Percentiles rank a stretch among this genome's conserved stretches.
phyloP scores from a whole-genome alignment of 2,797 vertebrate genomes.

The Gymnopithys bicolor region DNA sequence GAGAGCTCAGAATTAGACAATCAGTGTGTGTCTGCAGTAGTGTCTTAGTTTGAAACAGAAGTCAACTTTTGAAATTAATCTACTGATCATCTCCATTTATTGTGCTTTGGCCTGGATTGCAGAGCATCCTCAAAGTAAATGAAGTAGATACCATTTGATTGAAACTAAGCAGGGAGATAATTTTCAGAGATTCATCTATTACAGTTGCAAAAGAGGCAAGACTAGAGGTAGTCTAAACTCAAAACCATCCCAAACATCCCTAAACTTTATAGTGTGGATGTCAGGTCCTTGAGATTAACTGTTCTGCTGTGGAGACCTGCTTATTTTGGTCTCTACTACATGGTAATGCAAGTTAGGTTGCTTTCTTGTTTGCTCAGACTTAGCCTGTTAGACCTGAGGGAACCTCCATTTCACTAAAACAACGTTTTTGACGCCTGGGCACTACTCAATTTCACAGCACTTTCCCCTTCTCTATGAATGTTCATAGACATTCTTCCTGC shows the following conservation, averaged over 20 bases:
- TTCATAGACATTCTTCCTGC: background rate
- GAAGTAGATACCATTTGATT: background rate
- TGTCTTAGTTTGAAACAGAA: background rate
- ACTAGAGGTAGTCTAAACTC: background rate
- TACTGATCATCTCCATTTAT: background rate
- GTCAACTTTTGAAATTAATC: background rate
- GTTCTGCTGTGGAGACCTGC: background rate
- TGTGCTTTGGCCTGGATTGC: fast-evolving
- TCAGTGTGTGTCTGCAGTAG: background rate
- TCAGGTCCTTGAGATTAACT: background rate
- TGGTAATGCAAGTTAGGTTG: background rate
- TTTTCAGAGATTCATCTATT: background rate
- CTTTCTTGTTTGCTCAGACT: background rate
- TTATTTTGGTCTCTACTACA: background rate
- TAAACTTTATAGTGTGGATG: no score
- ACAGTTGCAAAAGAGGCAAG: background rate
- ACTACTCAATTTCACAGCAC: background rate
- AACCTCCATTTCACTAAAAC: background rate
- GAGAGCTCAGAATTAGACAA: background rate
- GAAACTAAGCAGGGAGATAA: background rate
- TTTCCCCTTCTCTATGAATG: background rate
- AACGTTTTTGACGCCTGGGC: background rate
- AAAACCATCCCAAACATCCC: background rate
- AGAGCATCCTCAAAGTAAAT: background rate
- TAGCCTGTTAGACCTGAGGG: background rate